These are phyloP conservation scores for Eristalis arbustorum DNA, from an alignment of 2,888 invertebrate genomes.

Conservation along the genomic window DNA sequence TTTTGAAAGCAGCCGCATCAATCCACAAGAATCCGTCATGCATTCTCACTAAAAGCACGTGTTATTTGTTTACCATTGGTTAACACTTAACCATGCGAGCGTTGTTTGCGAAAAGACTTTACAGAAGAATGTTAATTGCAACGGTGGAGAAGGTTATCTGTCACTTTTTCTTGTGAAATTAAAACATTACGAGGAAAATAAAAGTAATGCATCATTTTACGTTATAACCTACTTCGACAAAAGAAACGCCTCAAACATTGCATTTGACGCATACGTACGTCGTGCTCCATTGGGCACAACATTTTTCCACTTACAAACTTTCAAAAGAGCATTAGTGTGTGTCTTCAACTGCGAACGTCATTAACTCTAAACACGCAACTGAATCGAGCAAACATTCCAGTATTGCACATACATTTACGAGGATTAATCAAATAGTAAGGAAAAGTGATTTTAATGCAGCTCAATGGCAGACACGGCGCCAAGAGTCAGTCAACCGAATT, in stretches of 20 bases:
- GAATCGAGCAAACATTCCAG: background rate
- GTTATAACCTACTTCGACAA: background rate
- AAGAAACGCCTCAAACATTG: background rate
- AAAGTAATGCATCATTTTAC: background rate
- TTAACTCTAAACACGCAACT: background rate
- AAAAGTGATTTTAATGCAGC: background rate
- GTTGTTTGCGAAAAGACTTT: background rate
- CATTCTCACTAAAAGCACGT: background rate
- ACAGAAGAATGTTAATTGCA: background rate
- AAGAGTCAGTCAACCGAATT: slow-evolving; percentile 21
- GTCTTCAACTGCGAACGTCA: background rate
- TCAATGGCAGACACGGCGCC: background rate
- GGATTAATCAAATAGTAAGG: background rate
- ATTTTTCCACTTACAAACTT: background rate
- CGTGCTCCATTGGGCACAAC: background rate
- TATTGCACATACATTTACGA: background rate
- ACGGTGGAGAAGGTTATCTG: background rate
- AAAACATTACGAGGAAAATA: background rate
- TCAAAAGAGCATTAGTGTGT: background rate
- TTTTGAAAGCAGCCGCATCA: background rate
- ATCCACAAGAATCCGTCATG: background rate
- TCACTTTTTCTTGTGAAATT: background rate
- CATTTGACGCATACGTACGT: background rate
- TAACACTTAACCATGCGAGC: background rate
- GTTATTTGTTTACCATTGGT: background rate